Conservation (phyloP, 2,888 invertebrate species). For the Argynnis bischoffii region DNA sequence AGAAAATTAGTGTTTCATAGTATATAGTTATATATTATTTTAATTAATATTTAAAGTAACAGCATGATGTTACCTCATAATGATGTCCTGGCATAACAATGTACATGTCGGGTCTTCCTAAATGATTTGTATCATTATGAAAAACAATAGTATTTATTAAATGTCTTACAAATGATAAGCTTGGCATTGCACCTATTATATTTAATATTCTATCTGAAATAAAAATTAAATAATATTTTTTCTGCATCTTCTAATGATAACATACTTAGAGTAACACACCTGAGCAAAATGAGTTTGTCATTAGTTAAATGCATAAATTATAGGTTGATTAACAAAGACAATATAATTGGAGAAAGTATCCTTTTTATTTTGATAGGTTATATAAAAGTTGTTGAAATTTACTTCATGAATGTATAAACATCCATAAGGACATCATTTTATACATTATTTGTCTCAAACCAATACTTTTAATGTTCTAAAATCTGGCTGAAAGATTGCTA, state of each 20-base stretch:
- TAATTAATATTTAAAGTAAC: not conserved
- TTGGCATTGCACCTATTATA: conserved; percentile 83
- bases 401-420: too few species aligned
- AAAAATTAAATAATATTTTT: conserved; percentile 6
- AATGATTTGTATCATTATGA: conserved; percentile 77
- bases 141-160: conserved; percentile 83
- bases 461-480: too few species aligned
- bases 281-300: too few species aligned
- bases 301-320: too few species aligned
- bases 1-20: conserved; percentile 49
- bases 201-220: conserved; percentile 79
- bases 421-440: too few species aligned
- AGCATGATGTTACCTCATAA: conserved; percentile 76
- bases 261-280: too few species aligned
- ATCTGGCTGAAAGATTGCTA: too few species aligned
- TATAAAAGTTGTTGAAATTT: too few species aligned
- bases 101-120: conserved; percentile 85
- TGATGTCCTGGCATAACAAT: conserved; percentile 83
- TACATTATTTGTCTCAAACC: too few species aligned
- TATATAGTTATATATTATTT: conserved; percentile 19
- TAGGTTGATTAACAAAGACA: too few species aligned
- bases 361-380: too few species aligned
- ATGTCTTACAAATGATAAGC: conserved; percentile 83
- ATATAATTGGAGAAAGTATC: too few species aligned
- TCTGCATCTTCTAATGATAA: not conserved